Percentiles rank a stretch among this genome's conserved stretches.
Evolutionary conservation across 2,113 vertebrate genomes (phyloP).

Genomic region (Amazona vittata): DNA sequence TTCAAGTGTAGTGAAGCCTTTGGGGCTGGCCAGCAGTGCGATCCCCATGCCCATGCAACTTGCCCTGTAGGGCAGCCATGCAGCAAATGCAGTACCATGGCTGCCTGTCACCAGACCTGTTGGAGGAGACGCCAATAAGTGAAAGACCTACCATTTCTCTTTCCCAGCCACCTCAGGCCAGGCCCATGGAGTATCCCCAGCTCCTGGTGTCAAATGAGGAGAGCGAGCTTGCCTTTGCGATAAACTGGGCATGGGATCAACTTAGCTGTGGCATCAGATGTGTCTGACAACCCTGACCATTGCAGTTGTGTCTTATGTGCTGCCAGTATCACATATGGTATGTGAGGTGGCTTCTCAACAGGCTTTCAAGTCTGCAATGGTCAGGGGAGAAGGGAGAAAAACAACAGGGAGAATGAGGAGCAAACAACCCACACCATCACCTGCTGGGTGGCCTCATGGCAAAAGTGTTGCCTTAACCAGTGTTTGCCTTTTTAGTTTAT

Average conservation of each 20-base stretch:
- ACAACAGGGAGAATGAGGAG: neutral
- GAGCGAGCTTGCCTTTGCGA: neutral
- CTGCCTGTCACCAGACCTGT: neutral
- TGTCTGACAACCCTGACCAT: neutral
- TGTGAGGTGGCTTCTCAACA: neutral
- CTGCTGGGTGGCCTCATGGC: neutral
- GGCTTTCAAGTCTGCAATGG: neutral
- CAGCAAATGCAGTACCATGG: neutral
- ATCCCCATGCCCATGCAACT: neutral
- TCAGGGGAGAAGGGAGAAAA: neutral
- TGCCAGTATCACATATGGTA: neutral
- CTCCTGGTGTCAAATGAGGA: neutral
- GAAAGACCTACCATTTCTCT: neutral
- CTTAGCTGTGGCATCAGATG: neutral
- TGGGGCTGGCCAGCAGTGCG: neutral
- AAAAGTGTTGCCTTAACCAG: neutral
- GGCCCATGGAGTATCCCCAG: neutral
- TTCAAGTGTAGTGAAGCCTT: neutral
- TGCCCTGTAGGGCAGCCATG: neutral
- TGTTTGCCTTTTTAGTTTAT: neutral
- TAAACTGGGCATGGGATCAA: neutral
- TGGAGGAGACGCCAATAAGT: fast-evolving
- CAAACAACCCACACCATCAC: neutral
- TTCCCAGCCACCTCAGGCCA: neutral
- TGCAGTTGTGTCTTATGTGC: neutral